These are phyloP conservation scores for Lepidocyrtoides sp. DNA, from an alignment of 2,888 invertebrate genomes.

Conservation along the genomic window DNA sequence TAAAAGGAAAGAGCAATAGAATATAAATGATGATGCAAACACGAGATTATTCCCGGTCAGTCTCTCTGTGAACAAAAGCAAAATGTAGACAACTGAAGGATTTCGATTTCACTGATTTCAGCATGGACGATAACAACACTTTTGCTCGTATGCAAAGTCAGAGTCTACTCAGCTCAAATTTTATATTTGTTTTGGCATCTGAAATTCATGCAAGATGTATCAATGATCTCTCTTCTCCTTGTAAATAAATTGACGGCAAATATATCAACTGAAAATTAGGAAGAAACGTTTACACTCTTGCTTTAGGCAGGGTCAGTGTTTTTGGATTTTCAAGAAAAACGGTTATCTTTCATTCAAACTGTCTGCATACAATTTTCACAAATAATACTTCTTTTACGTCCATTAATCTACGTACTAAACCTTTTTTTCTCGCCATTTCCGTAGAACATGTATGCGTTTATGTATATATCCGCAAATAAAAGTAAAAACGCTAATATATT, in stretches of 20 bases:
- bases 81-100: neutral
- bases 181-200: slow-evolving; percentile 69
- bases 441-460: slow-evolving; percentile 11
- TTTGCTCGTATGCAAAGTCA: neutral
- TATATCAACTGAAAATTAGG: slow-evolving; percentile 52
- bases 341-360: neutral
- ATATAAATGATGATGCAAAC: neutral
- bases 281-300: slow-evolving; percentile 49
- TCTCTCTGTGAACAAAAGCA: neutral
- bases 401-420: neutral
- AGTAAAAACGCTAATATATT: slow-evolving; percentile 14
- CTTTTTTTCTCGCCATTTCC: neutral
- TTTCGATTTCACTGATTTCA: neutral
- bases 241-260: slow-evolving; percentile 31
- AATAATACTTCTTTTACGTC: neutral
- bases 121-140: neutral
- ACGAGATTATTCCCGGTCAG: neutral
- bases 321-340: slow-evolving; percentile 29
- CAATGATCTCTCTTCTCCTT: neutral
- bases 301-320: slow-evolving; percentile 78
- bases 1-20: slow-evolving; percentile 55
- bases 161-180: neutral
- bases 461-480: neutral
- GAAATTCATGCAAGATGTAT: slow-evolving; percentile 26
- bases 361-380: neutral